Base-by-base conservation (phyloP, 1,140 invertebrate species). In the Panulirus ornatus region DNA sequence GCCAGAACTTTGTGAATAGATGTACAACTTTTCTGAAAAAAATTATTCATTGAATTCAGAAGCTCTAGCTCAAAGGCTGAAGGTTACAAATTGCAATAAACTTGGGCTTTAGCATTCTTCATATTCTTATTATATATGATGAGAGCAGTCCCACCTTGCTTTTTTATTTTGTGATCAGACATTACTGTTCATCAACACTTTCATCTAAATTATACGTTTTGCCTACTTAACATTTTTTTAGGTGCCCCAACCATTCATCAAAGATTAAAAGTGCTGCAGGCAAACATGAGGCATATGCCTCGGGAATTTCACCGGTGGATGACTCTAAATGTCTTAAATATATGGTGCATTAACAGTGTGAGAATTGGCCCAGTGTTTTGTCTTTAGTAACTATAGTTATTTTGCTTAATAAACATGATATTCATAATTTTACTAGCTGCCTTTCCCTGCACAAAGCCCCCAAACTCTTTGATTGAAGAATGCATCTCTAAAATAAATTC, bases 91-190 rank as follows among this genome's bases (percentile, higher is more conserved):
- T 82, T 82, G 76, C 87, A 89, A 89, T 89, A 22, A 73, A 89
- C 87, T 89, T 89, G 87, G 87, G 87, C 87, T 89, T 71, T 82
- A 75, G 79, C 87, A 89, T 81, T 88, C 34, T 66, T 47, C 30
- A 42, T 16, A 34, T 81, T 54, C 27, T 79, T 36, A 71, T 40
- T n/a, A 51, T 71, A 54, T 58, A 54, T 58, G 44, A 89, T 66
- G 66, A 89, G 87, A 89, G 87, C 87, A 89, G 87, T 89, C 87
- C 66, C 87, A 83, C 87, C 40, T 89, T 79, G 87, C 78, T 89
- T 79, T 44, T 66, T 79, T 58, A 34, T 63, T 63, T 58, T 76
- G 27, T 78, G n/a, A n/a, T n/a, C n/a, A n/a, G n/a, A n/a, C n/a
- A n/a, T n/a, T n/a, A n/a, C n/a, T n/a, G n/a, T n/a, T n/a, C n/a